Evolutionary conservation across 2,888 invertebrate genomes (phyloP), one percentile per base, ranked within the genome.

Genomic region (Stenolophus ochropezus): DNA sequence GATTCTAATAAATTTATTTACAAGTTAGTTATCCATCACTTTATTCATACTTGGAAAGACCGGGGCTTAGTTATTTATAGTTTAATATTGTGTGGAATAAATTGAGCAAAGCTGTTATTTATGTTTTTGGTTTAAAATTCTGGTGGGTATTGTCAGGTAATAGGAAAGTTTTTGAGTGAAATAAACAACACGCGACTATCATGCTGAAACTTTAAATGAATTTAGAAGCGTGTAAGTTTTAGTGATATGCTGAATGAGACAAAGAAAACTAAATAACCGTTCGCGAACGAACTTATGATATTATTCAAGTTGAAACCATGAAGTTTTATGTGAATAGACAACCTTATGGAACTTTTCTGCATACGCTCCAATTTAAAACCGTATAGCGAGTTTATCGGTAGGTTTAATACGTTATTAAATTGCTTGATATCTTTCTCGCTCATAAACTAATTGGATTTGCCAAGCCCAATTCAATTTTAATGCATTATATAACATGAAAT

Each of bases 401-500:
- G n/a, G n/a, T n/a, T n/a, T n/a, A n/a, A n/a, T n/a, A n/a, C n/a
- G n/a, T n/a, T n/a, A n/a, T n/a, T n/a, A n/a, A n/a, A n/a, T n/a
- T n/a, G n/a, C n/a, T n/a, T 49, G 49, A 33, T 33, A 42, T 42
- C 16, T 51, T 5, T 51, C 51, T 51, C 51, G 11, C 51, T 16
- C 11, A 56, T 21, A 18, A 56, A 20, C 14, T 69, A 69, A 69
- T 69, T 33, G 14, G 33, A 33, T 69, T 69, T 69, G 21, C 27
- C 14, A 61, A 69, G 16, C 61, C 18, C 6, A 27, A 69, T 69
- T 16, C 33, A 69, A 69, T 69, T 69, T 25, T 69, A 69, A 69
- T 69, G 33, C 61, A 61, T 61, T 61, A 25, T 61, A 61, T 23
- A 61, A 61, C 27, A 69, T 69, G 65, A 69, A 69, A 69, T 69